A percentile compares a stretch with the other conserved stretches of the same genome.
These are phyloP conservation scores for Ptilonorhynchus violaceus DNA, from an alignment of 2,113 vertebrate species.

Conservation along the genomic window DNA sequence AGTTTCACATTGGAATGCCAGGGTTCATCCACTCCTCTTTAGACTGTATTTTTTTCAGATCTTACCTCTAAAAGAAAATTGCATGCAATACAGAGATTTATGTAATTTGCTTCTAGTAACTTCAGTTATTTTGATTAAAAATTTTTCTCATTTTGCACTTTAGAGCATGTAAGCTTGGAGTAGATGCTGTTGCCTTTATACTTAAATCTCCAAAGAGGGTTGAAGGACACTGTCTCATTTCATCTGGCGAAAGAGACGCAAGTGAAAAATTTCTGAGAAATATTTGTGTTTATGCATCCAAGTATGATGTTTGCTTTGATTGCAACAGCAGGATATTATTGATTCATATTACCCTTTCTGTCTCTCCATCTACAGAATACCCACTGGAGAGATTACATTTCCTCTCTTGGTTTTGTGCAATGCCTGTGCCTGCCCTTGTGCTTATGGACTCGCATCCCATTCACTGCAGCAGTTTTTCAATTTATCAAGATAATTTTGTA, in stretches of 20 bases:
- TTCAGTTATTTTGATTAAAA: constrained; percentile 17
- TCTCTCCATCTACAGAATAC: not conserved
- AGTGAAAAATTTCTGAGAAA: not conserved
- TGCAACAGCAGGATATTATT: not conserved
- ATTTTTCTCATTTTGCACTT: not conserved
- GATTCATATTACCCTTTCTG: not conserved
- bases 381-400: not conserved
- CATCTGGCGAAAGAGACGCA: not conserved
- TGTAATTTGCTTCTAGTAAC: not conserved
- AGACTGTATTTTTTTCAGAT: not conserved
- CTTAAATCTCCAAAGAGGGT: not conserved
- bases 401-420: not conserved
- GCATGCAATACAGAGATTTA: not conserved
- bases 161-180: not conserved
- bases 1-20: not conserved
- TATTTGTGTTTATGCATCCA: not conserved
- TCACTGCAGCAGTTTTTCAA: not conserved
- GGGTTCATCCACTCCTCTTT: not conserved
- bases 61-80: not conserved
- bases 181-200: not conserved
- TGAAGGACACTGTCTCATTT: constrained; percentile 26
- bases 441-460: rapidly evolving
- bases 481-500: not conserved
- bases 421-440: not conserved
- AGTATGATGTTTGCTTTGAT: not conserved